These are phyloP conservation scores for Coelinius sp. DNA, from an alignment of 2,888 invertebrate genomes.

Conservation along the genomic window DNA sequence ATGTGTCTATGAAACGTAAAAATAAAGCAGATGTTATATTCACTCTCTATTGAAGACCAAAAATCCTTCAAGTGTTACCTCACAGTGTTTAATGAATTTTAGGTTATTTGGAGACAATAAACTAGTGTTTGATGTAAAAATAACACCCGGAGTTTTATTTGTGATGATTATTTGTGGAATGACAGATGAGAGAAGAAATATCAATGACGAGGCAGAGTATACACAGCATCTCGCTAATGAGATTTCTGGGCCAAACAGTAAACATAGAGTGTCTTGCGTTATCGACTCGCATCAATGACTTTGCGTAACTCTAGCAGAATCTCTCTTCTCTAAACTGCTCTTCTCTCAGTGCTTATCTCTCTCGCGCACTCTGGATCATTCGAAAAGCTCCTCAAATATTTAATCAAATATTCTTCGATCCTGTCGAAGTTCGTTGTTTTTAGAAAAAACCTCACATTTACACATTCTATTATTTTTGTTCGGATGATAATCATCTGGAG, in stretches of 20 bases:
- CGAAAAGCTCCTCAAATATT: too few relatives aligned
- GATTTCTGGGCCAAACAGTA: slow-evolving; percentile 44
- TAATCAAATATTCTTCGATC: not conserved
- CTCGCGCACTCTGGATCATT: too few relatives aligned
- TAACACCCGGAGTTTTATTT: not conserved
- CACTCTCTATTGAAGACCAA: not conserved
- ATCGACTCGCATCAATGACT: slow-evolving; percentile 31
- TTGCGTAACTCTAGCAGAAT: not conserved
- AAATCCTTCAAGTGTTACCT: not conserved
- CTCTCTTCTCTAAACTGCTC: too few relatives aligned
- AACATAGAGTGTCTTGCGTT: slow-evolving; percentile 35
- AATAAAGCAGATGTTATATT: not conserved
- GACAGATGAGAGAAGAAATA: not conserved
- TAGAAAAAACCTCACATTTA: too few relatives aligned
- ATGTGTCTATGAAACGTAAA: not conserved
- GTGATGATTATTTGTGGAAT: slow-evolving; percentile 6
- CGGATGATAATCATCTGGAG: slow-evolving; percentile 10
- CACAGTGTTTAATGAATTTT: not conserved
- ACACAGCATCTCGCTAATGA: slow-evolving; percentile 36
- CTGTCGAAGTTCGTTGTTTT: too few relatives aligned
- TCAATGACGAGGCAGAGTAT: slow-evolving; percentile 3
- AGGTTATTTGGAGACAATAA: not conserved
- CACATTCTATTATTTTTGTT: not conserved
- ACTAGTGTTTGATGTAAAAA: not conserved
- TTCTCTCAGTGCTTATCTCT: too few relatives aligned